phyloP scores from a whole-genome alignment of 2,797 vertebrate species.

The Iguana delicatissima region DNA sequence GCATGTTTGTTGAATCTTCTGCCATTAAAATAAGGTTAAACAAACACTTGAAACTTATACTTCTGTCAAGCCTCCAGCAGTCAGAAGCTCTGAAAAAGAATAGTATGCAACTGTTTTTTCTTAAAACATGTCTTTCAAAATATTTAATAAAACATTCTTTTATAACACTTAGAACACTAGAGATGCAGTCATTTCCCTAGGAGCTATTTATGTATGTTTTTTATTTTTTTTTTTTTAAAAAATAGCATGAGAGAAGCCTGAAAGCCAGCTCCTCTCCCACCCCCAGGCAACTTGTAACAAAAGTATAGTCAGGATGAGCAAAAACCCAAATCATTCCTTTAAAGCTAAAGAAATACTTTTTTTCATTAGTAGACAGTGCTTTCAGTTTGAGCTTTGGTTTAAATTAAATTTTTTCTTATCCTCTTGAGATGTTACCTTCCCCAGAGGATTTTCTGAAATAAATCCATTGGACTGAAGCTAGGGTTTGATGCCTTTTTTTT shows the following conservation, averaged over 20 bases:
- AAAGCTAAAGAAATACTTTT: conserved; percentile 55
- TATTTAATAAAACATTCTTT: conserved; percentile 46
- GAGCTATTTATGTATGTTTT: not conserved
- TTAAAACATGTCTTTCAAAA: not conserved
- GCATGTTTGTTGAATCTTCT: not conserved
- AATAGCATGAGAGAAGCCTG: conserved; percentile 24
- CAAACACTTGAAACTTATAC: not conserved
- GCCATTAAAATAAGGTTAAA: not conserved
- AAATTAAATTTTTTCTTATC: conserved; percentile 20
- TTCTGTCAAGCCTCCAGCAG: not conserved
- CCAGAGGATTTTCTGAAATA: conserved; percentile 10
- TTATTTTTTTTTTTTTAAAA: conserved; percentile 3
- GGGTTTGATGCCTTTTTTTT: not conserved
- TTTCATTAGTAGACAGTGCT: conserved; percentile 39
- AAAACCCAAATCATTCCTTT: conserved; percentile 36
- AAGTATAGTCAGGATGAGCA: conserved; percentile 34
- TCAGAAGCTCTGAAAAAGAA: not conserved
- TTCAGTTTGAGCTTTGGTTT: conserved; percentile 20
- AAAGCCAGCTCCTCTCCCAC: conserved; percentile 34
- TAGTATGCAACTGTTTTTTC: not conserved
- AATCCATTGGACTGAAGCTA: not conserved
- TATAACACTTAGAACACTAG: conserved; percentile 12
- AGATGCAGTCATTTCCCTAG: conserved; percentile 49
- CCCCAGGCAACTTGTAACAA: not conserved
- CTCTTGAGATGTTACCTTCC: not conserved